Base-by-base conservation (phyloP, 2,888 invertebrate genomes). In the Drosophila greeni region DNA sequence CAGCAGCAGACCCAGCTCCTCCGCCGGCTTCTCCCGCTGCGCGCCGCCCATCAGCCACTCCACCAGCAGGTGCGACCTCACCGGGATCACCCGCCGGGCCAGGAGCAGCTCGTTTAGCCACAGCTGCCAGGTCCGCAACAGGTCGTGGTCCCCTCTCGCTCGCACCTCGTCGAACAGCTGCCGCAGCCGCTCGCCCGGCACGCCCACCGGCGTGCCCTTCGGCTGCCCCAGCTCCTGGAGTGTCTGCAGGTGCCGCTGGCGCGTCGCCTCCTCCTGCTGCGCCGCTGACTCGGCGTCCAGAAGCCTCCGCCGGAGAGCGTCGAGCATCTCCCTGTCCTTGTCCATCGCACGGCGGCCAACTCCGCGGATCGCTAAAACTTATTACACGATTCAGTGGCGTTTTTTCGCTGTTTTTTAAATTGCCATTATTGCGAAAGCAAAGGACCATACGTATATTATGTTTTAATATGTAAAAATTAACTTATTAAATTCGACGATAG, bases 51-150 rank as follows among this genome's bases (percentile, higher is more conserved):
- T 24, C 1, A 82, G 49, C 60, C 66, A 82, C 6, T 69, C 53
- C 0, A 69, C 47, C 26, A 83, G 52, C 8, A 66, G 43, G 8
- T 70, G 51, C 0, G 51, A 24, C 6, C 72, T 26, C 11, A 64
- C 75, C 14, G 70, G 43, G 24, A 61, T 45, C 18, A 55, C 61
- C 7, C 39, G 43, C 9, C 67, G 66, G 34, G 18, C 45, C 7
- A 52, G 39, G 23, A 83, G 34, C 18, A 79, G 24, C 58, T 79
- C 81, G 24, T 65, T 65, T 0, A 83, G 56, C 78, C 78, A 83
- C 12, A 53, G 39, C 14, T 75, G 52, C 81, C 79, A 79, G 7
- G 49, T 26, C n/a, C 20, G 39, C 16, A 73, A 45, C 43, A 60
- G 39, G 40, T 58, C 52, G 40, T 31, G 29, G 29, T 43, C 33